Evolutionary conservation across 2,888 invertebrate species (phyloP).

Genomic region (Theodoxus fluviatilis): DNA sequence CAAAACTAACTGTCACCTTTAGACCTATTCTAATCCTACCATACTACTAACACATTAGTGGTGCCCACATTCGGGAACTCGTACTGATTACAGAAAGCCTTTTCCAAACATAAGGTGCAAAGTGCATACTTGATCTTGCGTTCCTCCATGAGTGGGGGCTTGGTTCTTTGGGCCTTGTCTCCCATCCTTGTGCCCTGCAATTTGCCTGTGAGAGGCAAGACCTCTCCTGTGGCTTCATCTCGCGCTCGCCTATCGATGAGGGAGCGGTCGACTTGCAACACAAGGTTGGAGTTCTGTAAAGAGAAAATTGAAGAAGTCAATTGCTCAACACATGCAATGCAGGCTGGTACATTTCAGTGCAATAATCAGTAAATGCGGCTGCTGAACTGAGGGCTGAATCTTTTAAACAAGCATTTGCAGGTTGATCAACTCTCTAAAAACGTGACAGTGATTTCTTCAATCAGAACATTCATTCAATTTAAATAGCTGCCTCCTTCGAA

Average conservation of each 20-base stretch:
- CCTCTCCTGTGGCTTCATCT: slow-evolving; percentile 99
- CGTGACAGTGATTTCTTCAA: background rate
- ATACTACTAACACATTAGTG: no score
- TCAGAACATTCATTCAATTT: no score
- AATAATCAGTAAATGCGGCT: no score
- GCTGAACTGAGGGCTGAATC: no score
- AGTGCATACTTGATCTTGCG: slow-evolving; percentile 86
- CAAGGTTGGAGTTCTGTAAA: slow-evolving; percentile 95
- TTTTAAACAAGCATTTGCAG: background rate
- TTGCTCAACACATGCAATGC: background rate
- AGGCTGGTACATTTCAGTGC: no score
- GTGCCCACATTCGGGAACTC: no score
- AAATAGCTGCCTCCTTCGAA: no score
- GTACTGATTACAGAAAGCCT: no score
- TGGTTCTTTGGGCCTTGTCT: slow-evolving; percentile 88
- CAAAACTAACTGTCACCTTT: no score
- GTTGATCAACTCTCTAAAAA: background rate
- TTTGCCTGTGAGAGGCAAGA: slow-evolving; percentile 91
- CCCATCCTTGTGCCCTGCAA: slow-evolving; percentile 93
- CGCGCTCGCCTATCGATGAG: slow-evolving; percentile 93
- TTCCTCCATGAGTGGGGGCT: slow-evolving; percentile 92
- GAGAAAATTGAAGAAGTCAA: slow-evolving; percentile 25
- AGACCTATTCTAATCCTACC: no score
- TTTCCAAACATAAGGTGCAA: no score
- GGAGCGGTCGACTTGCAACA: slow-evolving; percentile 97